Percentiles rank a stretch among this genome's conserved stretches.
These are phyloP conservation scores for Ceratina australensis DNA, from an alignment of 1,140 invertebrate genomes.

Conservation along the genomic window DNA sequence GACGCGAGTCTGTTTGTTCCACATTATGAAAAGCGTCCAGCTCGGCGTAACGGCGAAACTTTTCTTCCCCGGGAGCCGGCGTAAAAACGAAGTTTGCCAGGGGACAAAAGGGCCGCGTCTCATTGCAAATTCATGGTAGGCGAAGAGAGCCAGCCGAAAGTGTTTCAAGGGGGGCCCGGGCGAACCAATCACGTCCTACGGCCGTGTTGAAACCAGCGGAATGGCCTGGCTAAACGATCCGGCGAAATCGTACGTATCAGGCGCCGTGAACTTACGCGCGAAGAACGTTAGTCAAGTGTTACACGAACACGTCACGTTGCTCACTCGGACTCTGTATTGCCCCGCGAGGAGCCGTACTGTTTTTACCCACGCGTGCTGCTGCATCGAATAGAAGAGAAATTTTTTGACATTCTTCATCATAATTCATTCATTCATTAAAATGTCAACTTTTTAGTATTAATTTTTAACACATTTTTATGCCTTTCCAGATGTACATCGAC, in stretches of 20 bases:
- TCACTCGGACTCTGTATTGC: too few species aligned
- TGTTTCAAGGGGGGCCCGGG: constrained; percentile 60
- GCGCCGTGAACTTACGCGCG: constrained; percentile 47
- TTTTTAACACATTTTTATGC: too few species aligned
- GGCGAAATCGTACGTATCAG: constrained; percentile 46
- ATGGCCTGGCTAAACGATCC: constrained; percentile 59
- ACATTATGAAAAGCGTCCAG: constrained; percentile 30
- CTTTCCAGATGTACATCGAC: too few species aligned
- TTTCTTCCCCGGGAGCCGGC: background rate
- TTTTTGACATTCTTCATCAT: too few species aligned
- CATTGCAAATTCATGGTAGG: constrained; percentile 50
- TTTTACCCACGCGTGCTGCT: too few species aligned
- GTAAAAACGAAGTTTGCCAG: constrained; percentile 34
- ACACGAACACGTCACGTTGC: constrained; percentile 63
- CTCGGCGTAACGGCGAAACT: constrained; percentile 29
- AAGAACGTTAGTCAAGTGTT: constrained; percentile 51
- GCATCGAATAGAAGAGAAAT: too few species aligned
- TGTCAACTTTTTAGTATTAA: too few species aligned
- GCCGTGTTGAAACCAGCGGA: constrained; percentile 63
- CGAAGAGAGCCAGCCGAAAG: constrained; percentile 48
- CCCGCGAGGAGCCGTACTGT: too few species aligned
- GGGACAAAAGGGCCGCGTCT: constrained; percentile 21
- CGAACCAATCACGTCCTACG: constrained; percentile 60
- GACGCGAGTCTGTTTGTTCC: constrained; percentile 23
- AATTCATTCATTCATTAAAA: too few species aligned